Percentiles rank a stretch among this genome's conserved stretches.
Conservation (phyloP, 2,113 vertebrate species). For the Arvicanthis niloticus region DNA sequence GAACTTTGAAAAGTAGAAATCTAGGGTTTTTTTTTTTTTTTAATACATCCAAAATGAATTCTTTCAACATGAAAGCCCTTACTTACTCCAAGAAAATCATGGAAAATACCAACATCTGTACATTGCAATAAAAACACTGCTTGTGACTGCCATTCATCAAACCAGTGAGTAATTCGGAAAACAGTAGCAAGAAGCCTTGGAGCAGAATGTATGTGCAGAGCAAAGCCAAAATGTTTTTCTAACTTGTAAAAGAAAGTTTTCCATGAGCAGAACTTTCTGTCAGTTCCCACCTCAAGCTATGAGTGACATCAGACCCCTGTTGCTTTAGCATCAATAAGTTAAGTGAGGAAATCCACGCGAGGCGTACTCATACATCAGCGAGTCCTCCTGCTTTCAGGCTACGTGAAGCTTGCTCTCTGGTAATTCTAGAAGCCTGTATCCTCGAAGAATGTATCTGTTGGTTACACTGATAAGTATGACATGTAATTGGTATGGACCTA, state of each 20-base stretch:
- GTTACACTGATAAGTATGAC: background rate
- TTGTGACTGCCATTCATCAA: conserved; percentile 73
- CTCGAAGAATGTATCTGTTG: background rate
- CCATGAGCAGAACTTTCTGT: conserved; percentile 54
- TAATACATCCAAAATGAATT: conserved; percentile 18
- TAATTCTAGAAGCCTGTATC: background rate
- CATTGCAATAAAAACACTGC: conserved; percentile 62
- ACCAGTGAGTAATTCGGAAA: conserved; percentile 77
- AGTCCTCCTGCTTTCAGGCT: background rate
- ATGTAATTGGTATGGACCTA: background rate
- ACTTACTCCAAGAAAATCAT: conserved; percentile 73
- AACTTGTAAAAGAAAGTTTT: conserved; percentile 75
- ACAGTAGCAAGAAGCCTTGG: conserved; percentile 75
- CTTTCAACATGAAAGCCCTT: conserved; percentile 54
- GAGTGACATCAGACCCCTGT: background rate
- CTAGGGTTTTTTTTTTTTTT: background rate
- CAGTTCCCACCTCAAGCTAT: conserved; percentile 47
- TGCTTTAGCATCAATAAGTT: conserved; percentile 50
- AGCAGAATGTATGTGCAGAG: conserved; percentile 31
- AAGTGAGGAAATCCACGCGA: conserved; percentile 43
- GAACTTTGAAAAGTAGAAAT: conserved; percentile 62
- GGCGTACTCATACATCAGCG: background rate
- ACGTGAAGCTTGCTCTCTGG: background rate
- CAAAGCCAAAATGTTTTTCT: conserved; percentile 75
- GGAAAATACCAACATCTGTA: conserved; percentile 79